Percentiles rank a stretch among this genome's conserved stretches.
Evolutionary conservation across 2,888 invertebrate species (phyloP).

Genomic region (Diogma glabrata): DNA sequence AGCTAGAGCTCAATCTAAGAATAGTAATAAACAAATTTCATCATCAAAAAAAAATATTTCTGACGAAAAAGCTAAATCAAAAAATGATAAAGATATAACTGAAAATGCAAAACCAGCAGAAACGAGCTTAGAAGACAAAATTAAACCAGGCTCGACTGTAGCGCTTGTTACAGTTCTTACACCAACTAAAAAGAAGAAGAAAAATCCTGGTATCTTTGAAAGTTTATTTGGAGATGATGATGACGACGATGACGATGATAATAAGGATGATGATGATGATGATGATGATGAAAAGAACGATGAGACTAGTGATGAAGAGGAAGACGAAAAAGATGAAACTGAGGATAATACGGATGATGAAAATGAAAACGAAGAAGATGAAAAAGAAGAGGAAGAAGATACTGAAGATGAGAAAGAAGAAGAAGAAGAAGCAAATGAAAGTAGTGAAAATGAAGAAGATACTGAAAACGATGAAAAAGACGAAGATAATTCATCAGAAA

Average conservation of each 20-base stretch:
- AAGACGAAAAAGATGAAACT: not conserved
- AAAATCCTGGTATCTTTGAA: not conserved
- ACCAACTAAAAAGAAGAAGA: slow-evolving; percentile 12
- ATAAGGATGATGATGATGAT: slow-evolving; percentile 3
- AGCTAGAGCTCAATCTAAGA: slow-evolving; percentile 21
- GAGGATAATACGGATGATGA: not conserved
- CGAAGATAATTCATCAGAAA: slow-evolving; percentile 6
- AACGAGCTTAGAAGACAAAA: too few relatives aligned
- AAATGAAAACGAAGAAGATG: not conserved
- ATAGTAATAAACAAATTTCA: slow-evolving; percentile 2
- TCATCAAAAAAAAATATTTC: not conserved
- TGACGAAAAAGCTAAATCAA: slow-evolving; percentile 1
- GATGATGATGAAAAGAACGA: not conserved
- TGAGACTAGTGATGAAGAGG: not conserved
- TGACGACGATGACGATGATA: slow-evolving; percentile 9
- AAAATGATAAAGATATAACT: slow-evolving; percentile 9
- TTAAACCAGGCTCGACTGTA: slow-evolving; percentile 23
- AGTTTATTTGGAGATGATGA: not conserved
- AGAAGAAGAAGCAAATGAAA: slow-evolving; percentile 2
- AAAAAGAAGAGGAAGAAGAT: slow-evolving; percentile 7
- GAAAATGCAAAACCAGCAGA: slow-evolving; percentile 19
- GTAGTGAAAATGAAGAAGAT: slow-evolving; percentile 1
- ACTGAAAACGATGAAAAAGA: not conserved
- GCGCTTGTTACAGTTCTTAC: slow-evolving; percentile 11
- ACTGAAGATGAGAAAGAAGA: slow-evolving; percentile 8